Conservation (phyloP, 2,113 vertebrate genomes). For the Cebidichthys violaceus region DNA sequence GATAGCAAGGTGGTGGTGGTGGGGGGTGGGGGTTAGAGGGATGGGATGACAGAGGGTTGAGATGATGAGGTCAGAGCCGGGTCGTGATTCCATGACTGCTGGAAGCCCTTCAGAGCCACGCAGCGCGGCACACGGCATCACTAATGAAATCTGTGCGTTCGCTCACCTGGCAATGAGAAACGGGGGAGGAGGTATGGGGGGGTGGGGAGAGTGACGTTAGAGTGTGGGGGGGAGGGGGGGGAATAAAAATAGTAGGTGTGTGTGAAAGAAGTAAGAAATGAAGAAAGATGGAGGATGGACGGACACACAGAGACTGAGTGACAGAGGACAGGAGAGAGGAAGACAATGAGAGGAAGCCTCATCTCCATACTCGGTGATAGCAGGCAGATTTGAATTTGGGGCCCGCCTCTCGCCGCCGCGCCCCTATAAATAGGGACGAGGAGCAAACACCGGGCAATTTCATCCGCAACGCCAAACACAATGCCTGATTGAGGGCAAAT, state of each 20-base stretch:
- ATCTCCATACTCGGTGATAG: slow-evolving; percentile 61
- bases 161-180: slow-evolving; percentile 18
- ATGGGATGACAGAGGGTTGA: slow-evolving; percentile 52
- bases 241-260: background rate
- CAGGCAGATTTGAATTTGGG: slow-evolving; percentile 72
- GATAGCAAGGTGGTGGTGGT: slow-evolving; percentile 16
- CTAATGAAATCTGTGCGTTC: slow-evolving; percentile 68
- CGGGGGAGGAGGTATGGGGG: background rate
- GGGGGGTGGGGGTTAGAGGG: background rate
- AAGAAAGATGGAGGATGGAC: background rate
- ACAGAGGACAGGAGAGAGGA: slow-evolving; percentile 9
- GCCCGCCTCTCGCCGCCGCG: slow-evolving; percentile 45
- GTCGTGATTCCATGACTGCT: slow-evolving; percentile 48
- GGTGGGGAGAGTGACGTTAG: background rate
- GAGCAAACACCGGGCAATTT: slow-evolving; percentile 76
- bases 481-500: slow-evolving; percentile 81
- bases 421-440: slow-evolving; percentile 66
- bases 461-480: slow-evolving; percentile 68
- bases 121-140: slow-evolving; percentile 37
- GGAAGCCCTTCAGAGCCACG: slow-evolving; percentile 30
- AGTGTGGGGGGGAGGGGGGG: no score
- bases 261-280: background rate
- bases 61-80: slow-evolving; percentile 56
- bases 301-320: slow-evolving; percentile 35
- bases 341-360: slow-evolving; percentile 36